phyloP scores from a whole-genome alignment of 64 coral and sea anemone species.

The Dendronephthya gigantea region DNA sequence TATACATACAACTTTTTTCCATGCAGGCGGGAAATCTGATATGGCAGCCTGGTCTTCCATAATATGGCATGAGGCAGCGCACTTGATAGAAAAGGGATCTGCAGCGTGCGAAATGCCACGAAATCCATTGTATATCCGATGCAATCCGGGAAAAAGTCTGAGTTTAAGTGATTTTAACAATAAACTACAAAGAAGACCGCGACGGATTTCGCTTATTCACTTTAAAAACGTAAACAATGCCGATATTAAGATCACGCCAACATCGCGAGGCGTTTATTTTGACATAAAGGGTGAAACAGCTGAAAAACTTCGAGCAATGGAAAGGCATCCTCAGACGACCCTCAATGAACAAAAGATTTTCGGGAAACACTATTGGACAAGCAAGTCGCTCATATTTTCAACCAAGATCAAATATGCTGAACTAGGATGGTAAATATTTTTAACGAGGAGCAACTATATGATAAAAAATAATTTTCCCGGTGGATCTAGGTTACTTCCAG shows the following conservation, averaged over 20 bases:
- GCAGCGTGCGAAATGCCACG: conserved; percentile 48
- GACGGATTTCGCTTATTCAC: background rate
- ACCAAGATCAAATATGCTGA: conserved; percentile 41
- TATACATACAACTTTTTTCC: no score
- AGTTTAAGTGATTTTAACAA: no score
- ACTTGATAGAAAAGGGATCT: conserved; percentile 90
- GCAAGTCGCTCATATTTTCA: conserved; percentile 20
- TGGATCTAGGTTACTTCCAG: no score
- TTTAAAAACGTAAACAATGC: background rate
- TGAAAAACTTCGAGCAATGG: background rate
- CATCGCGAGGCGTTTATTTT: background rate
- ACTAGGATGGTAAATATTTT: conserved; percentile 55
- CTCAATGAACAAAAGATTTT: background rate
- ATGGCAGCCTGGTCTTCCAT: conserved; percentile 84
- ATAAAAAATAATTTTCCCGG: no score
- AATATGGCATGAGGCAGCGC: conserved; percentile 66
- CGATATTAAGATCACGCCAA: background rate
- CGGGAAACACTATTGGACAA: background rate
- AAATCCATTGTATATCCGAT: conserved; percentile 68
- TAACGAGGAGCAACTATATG: no score
- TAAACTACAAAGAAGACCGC: background rate
- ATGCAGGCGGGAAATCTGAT: conserved; percentile 88
- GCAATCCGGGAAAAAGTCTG: background rate
- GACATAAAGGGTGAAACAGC: background rate
- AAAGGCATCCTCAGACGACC: background rate